A percentile compares a stretch with the other conserved stretches of the same genome.
phyloP scores from a whole-genome alignment of 2,113 vertebrate genomes.

The Deroptyus accipitrinus region DNA sequence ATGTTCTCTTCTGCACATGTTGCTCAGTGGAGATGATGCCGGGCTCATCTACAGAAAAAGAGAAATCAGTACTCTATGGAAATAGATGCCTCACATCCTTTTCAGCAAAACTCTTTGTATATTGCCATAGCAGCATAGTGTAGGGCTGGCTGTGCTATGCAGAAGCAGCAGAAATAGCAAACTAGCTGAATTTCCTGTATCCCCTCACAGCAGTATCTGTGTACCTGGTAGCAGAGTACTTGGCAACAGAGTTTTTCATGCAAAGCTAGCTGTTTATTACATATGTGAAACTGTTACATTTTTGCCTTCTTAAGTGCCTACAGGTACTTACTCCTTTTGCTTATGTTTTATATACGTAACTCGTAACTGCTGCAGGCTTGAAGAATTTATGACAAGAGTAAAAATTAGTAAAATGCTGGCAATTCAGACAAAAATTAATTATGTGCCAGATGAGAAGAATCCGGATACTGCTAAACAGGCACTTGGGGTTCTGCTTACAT shows the following conservation, averaged over 20 bases:
- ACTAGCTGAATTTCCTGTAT: background rate
- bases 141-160: background rate
- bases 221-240: background rate
- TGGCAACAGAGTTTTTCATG: background rate
- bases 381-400: background rate
- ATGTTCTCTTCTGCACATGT: background rate
- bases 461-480: background rate
- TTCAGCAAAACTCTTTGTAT: background rate
- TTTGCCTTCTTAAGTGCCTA: background rate
- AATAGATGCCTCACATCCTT: background rate
- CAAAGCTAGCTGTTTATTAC: background rate
- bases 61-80: background rate
- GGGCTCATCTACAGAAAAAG: background rate
- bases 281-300: background rate
- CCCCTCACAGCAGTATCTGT: background rate
- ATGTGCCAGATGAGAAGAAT: background rate
- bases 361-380: background rate
- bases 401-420: background rate
- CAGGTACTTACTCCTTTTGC: background rate
- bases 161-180: background rate
- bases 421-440: background rate
- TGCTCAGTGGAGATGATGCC: background rate
- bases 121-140: fast-evolving
- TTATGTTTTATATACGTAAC: background rate
- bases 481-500: background rate